These are phyloP conservation scores for Oxyruncus cristatus DNA, from an alignment of 2,113 vertebrate genomes.

Conservation along the genomic window DNA sequence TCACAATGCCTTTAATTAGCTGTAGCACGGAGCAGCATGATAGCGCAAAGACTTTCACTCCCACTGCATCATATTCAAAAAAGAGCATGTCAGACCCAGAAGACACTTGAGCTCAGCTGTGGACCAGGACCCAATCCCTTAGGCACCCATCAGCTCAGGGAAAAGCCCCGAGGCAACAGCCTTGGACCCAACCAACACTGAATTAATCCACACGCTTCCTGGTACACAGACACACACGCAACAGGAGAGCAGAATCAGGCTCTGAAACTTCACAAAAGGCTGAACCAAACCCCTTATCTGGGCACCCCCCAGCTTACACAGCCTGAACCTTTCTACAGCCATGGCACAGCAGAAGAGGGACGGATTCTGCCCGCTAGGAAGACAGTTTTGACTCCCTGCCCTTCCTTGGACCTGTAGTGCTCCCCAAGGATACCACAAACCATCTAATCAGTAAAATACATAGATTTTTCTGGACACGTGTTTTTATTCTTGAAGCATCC, in stretches of 20 bases:
- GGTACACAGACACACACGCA: background rate
- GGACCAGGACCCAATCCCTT: background rate
- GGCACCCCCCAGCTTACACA: background rate
- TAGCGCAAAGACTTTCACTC: background rate
- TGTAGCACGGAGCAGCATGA: background rate
- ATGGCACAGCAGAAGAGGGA: background rate
- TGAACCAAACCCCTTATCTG: background rate
- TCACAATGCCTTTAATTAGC: slow-evolving; percentile 29
- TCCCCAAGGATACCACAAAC: background rate
- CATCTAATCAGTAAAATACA: background rate
- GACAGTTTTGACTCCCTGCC: background rate
- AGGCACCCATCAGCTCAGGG: background rate
- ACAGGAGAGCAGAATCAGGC: background rate
- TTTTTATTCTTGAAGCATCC: background rate
- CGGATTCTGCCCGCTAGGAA: background rate
- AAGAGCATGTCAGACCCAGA: background rate
- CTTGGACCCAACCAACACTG: background rate
- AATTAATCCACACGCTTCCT: background rate
- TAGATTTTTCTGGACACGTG: background rate
- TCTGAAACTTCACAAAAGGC: background rate
- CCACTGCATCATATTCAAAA: background rate
- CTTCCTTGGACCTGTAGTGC: background rate
- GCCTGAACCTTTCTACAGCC: background rate
- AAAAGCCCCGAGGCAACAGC: background rate
- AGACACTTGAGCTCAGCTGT: background rate